A percentile compares a stretch with the other conserved stretches of the same genome.
These are phyloP conservation scores for Limnephilus marmoratus DNA, from an alignment of 2,888 invertebrate species.

Conservation along the genomic window DNA sequence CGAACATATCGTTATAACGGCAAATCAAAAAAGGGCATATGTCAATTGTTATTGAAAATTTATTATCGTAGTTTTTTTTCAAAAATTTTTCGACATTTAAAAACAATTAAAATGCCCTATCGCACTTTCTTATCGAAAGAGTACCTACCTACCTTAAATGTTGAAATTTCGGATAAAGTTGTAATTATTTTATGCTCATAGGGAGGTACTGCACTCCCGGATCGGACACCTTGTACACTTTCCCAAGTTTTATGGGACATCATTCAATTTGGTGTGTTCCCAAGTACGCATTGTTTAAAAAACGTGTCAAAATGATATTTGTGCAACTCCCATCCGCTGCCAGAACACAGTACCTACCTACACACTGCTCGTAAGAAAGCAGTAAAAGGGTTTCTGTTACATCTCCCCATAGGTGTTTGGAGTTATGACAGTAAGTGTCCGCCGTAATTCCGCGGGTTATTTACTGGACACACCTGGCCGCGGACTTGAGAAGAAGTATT, in stretches of 20 bases:
- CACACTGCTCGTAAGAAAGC: not conserved
- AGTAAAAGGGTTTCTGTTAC: not conserved
- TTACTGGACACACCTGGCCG: conserved; percentile 43
- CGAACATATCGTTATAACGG: no score
- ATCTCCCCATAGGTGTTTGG: conserved; percentile 13
- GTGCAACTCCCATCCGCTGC: not conserved
- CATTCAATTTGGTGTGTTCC: conserved; percentile 33
- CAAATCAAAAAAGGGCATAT: no score
- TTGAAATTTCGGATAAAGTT: no score
- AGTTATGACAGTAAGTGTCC: conserved; percentile 23
- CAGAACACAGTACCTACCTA: not conserved
- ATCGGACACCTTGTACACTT: not conserved
- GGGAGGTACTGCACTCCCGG: not conserved
- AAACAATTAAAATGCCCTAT: no score
- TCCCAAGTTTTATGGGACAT: conserved; percentile 9
- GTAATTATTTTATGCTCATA: no score
- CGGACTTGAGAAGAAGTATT: not conserved
- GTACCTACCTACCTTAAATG: no score
- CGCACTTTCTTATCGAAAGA: no score
- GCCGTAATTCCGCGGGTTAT: not conserved
- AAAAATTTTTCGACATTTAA: no score
- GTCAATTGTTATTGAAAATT: no score
- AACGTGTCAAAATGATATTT: conserved; percentile 19
- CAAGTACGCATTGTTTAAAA: conserved; percentile 29
- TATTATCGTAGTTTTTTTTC: no score